Evolutionary conservation across 2,797 vertebrate genomes (phyloP).

Genomic region (Pachyuromys duprasi): DNA sequence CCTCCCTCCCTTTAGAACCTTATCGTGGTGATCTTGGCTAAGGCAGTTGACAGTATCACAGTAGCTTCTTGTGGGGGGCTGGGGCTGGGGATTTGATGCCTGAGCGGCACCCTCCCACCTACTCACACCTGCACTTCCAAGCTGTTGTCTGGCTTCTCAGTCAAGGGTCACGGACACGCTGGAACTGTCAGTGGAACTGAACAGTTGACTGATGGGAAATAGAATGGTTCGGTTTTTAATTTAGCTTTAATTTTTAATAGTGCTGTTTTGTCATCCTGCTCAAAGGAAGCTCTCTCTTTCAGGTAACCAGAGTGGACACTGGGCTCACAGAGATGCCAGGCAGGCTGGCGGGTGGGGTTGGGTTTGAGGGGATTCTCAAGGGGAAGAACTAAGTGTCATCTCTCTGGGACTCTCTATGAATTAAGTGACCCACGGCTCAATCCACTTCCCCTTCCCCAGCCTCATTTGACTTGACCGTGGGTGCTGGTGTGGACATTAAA

Average conservation of each 20-base stretch:
- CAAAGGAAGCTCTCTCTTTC: background rate
- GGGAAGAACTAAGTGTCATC: background rate
- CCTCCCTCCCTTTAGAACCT: background rate
- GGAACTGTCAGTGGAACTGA: constrained; percentile 17
- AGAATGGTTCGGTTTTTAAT: constrained; percentile 64
- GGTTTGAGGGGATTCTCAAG: background rate
- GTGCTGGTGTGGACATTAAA: background rate
- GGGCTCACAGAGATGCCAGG: background rate
- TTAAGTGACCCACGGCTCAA: background rate
- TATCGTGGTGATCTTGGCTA: background rate
- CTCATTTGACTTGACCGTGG: background rate
- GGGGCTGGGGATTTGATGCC: background rate
- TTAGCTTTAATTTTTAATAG: constrained; percentile 68
- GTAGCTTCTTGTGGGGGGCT: background rate
- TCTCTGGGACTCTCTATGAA: background rate
- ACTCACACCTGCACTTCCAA: background rate
- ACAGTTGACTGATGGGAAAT: constrained; percentile 65
- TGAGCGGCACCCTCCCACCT: background rate
- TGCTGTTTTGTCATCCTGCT: background rate
- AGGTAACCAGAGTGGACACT: background rate
- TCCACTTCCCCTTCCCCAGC: background rate
- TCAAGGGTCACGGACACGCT: background rate
- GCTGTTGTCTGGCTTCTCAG: constrained; percentile 26
- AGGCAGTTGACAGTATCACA: background rate
- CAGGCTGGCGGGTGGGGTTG: background rate